Conservation (phyloP, 92 coral and sea anemone genomes). For the Diadumene lineata region DNA sequence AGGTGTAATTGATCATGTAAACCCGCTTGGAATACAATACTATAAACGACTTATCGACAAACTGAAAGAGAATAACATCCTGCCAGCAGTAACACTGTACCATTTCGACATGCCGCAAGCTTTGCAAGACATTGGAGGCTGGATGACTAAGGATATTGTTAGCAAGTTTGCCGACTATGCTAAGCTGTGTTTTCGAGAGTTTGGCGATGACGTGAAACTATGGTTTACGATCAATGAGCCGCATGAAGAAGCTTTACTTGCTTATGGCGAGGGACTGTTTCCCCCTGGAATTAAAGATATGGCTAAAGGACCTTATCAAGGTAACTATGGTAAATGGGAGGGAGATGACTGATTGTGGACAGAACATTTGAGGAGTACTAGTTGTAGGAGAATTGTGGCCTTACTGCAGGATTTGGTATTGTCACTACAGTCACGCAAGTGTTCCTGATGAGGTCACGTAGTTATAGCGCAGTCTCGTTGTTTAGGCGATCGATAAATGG, state of each 20-base stretch:
- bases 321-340: conserved; percentile 27
- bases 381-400: too few relatives aligned
- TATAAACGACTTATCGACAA: conserved; percentile 77
- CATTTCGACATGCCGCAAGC: conserved; percentile 94
- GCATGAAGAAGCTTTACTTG: conserved; percentile 71
- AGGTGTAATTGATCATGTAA: conserved; percentile 59
- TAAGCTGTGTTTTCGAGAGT: conserved; percentile 69
- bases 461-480: too few relatives aligned
- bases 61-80: conserved; percentile 60
- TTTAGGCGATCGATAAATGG: too few relatives aligned
- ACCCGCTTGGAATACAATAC: conserved; percentile 67
- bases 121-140: conserved; percentile 83
- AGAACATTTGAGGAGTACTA: too few relatives aligned
- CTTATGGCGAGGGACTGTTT: conserved; percentile 72
- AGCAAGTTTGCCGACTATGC: conserved; percentile 71
- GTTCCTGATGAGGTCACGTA: too few relatives aligned
- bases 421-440: too few relatives aligned
- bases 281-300: conserved; percentile 78
- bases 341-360: too few relatives aligned
- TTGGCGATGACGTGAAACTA: conserved; percentile 80
- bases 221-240: conserved; percentile 97
- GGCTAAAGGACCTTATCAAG: conserved; percentile 71
- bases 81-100: conserved; percentile 81
- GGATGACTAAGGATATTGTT: conserved; percentile 64
- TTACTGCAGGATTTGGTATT: too few relatives aligned